These are phyloP conservation scores for Aphaenogaster floridana DNA, from an alignment of 1,140 invertebrate genomes.

Conservation along the genomic window DNA sequence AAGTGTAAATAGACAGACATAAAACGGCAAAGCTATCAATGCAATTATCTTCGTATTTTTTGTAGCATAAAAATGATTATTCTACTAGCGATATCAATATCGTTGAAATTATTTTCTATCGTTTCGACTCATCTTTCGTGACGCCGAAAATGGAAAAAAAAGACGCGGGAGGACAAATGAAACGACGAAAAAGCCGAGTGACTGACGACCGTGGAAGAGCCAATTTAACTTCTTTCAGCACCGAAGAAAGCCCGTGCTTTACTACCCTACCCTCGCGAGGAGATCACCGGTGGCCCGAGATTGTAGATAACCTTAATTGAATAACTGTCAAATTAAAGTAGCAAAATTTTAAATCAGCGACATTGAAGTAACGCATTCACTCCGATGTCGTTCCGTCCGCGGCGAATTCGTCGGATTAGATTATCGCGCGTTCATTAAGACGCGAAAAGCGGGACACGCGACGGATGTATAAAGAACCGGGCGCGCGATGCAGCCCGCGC, in stretches of 20 bases:
- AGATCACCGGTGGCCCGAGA: conserved; percentile 61
- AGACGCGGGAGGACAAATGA: conserved; percentile 44
- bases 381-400: conserved; percentile 31
- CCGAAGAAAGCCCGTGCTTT: conserved; percentile 41
- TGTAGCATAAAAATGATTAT: conserved; percentile 8
- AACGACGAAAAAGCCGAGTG: conserved; percentile 65
- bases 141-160: conserved; percentile 46
- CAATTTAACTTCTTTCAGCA: conserved; percentile 77
- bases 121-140: conserved; percentile 46
- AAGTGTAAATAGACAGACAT: not conserved
- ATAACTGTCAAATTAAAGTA: conserved; percentile 76
- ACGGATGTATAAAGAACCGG: conserved; percentile 42
- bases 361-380: conserved; percentile 64
- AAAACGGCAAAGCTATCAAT: no score
- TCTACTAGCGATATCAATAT: conserved; percentile 16
- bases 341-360: conserved; percentile 72
- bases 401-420: conserved; percentile 62
- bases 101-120: conserved; percentile 71
- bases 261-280: conserved; percentile 28
- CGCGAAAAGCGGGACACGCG: conserved; percentile 39
- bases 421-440: conserved; percentile 53
- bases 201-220: conserved; percentile 75
- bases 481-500: no score
- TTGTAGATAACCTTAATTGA: conserved; percentile 75
- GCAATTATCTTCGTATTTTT: not conserved